Conservation (phyloP, 2,113 vertebrate species). For the Tricholaema leucomelas region DNA sequence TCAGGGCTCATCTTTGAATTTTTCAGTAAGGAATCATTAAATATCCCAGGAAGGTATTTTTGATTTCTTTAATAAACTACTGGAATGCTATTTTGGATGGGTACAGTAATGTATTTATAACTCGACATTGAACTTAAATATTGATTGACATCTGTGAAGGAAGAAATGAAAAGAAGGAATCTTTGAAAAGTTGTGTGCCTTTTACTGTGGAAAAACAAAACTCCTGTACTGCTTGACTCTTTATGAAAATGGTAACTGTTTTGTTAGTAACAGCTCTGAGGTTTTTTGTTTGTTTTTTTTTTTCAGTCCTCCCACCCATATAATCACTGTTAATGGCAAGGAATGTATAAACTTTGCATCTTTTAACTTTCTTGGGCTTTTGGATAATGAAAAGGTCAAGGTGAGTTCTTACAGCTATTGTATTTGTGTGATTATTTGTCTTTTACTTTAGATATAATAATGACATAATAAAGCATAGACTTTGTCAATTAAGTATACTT, state of each 20-base stretch:
- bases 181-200: neutral
- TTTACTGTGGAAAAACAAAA: neutral
- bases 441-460: neutral
- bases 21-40: neutral
- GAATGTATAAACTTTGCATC: conserved; percentile 95
- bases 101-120: neutral
- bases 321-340: conserved; percentile 90
- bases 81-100: neutral
- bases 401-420: conserved; percentile 69
- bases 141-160: neutral
- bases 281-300: conserved; percentile 68
- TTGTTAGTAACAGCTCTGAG: neutral
- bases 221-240: neutral
- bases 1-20: neutral
- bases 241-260: neutral
- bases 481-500: neutral
- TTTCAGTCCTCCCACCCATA: conserved; percentile 89
- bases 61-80: neutral
- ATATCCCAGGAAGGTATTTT: neutral
- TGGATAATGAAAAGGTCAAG: conserved; percentile 91
- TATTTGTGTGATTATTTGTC: neutral
- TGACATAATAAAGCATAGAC: neutral
- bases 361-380: conserved; percentile 94
- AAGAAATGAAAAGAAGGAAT: neutral
- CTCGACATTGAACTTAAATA: neutral